A percentile compares a stretch with the other conserved stretches of the same genome.
Conservation (phyloP, 2,797 vertebrate genomes). For the Mareca penelope region DNA sequence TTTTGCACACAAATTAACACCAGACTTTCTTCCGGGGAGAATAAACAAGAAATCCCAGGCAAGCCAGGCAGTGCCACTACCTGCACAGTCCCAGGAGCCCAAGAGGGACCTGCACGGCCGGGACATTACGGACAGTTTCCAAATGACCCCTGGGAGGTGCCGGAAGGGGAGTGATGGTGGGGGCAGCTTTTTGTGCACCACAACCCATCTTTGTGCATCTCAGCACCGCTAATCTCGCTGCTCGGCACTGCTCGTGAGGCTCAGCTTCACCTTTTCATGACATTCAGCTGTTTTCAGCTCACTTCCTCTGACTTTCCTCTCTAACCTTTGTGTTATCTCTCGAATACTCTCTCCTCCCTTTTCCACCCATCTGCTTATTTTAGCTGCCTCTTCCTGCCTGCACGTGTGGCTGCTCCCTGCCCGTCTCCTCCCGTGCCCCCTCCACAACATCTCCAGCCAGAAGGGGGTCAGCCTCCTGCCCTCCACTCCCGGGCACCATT, state of each 20-base stretch:
- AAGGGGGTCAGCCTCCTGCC: not conserved
- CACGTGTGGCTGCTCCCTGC: not conserved
- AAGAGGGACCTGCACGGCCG: not conserved
- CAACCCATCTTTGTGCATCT: not conserved
- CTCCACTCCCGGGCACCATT: not conserved
- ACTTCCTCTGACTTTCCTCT: constrained; percentile 47
- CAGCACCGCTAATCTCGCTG: not conserved
- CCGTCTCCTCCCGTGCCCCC: not conserved
- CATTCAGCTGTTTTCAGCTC: constrained; percentile 23
- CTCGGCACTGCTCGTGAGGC: not conserved
- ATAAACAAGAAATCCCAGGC: accelerated
- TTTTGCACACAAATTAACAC: accelerated
- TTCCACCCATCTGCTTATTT: constrained; percentile 66
- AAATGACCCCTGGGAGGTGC: not conserved
- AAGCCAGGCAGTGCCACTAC: not conserved
- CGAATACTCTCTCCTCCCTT: constrained; percentile 51
- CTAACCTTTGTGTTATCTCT: constrained; percentile 64
- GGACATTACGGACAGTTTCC: not conserved
- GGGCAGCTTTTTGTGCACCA: not conserved
- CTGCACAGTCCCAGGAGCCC: not conserved
- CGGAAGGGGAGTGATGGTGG: not conserved
- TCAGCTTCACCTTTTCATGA: constrained; percentile 42
- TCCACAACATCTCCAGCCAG: not conserved
- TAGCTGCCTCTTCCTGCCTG: constrained; percentile 60
- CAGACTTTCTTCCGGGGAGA: not conserved